phyloP scores from a whole-genome alignment of 2,888 invertebrate species.

The Caenorhabditis virilis region DNA sequence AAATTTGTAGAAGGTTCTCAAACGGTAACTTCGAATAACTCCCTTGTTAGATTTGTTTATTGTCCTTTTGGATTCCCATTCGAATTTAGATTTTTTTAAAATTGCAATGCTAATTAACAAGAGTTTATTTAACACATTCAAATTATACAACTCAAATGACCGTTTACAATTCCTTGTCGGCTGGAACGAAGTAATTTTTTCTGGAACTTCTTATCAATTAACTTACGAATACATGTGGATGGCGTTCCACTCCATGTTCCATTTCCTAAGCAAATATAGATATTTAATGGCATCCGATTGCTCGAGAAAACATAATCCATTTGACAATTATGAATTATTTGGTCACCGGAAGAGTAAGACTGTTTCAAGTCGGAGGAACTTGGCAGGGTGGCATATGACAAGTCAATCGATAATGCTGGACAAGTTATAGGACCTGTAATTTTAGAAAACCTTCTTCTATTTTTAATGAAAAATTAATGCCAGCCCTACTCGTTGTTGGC shows the following conservation, averaged over 20 bases:
- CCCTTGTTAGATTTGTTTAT: too few relatives aligned
- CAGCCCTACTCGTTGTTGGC: not conserved
- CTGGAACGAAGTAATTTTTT: not conserved
- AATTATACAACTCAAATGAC: not conserved
- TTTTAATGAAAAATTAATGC: too few relatives aligned
- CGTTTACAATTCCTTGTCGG: not conserved
- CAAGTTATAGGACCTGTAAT: not conserved
- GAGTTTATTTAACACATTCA: too few relatives aligned
- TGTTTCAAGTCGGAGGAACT: not conserved
- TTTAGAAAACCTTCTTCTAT: too few relatives aligned
- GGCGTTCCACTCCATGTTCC: slow-evolving; percentile 1
- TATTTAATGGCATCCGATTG: not conserved
- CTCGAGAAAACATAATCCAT: not conserved
- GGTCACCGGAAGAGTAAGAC: not conserved
- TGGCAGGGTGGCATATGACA: not conserved
- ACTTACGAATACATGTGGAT: not conserved
- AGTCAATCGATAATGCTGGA: not conserved
- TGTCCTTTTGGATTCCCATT: too few relatives aligned
- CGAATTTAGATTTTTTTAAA: too few relatives aligned
- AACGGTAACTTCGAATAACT: too few relatives aligned
- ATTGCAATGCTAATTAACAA: too few relatives aligned
- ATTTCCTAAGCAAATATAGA: not conserved
- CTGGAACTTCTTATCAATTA: not conserved
- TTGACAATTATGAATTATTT: slow-evolving; percentile 1
- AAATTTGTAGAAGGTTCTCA: too few relatives aligned